Percentiles rank a stretch among this genome's conserved stretches.
These are phyloP conservation scores for Rotaria magnacalcarata DNA, from an alignment of 2,888 invertebrate genomes.

Conservation along the genomic window DNA sequence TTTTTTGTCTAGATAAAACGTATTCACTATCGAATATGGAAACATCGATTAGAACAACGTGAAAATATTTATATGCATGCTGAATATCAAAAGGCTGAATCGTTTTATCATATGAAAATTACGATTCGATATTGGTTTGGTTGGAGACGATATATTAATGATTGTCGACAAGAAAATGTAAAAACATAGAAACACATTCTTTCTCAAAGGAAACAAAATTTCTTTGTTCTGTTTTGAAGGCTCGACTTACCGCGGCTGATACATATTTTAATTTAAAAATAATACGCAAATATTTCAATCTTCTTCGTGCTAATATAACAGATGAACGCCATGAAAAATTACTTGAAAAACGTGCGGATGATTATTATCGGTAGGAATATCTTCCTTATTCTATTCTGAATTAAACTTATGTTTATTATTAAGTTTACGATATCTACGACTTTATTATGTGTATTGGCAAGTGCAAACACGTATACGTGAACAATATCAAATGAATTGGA, in stretches of 20 bases:
- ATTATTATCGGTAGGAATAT: not conserved
- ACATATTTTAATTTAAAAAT: conserved; percentile 19
- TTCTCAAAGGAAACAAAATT: no score
- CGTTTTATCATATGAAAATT: conserved; percentile 19
- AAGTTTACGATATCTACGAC: not conserved
- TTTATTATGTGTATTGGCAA: not conserved
- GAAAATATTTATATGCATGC: not conserved
- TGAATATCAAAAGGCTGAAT: conserved; percentile 9
- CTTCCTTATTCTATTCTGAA: not conserved
- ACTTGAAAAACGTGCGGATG: conserved; percentile 1
- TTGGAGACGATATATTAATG: conserved; percentile 1
- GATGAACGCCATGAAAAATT: conserved; percentile 17
- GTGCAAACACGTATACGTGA: not conserved
- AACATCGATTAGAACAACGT: conserved; percentile 4
- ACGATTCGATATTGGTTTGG: conserved; percentile 25
- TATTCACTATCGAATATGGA: conserved; percentile 8
- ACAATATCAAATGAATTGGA: not conserved
- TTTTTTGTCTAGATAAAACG: not conserved
- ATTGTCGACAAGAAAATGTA: conserved; percentile 28
- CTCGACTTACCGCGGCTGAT: not conserved
- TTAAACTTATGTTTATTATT: not conserved
- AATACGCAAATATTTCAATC: conserved; percentile 5
- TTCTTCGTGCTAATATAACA: not conserved
- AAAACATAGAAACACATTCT: not conserved
- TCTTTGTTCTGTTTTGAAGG: not conserved